These are phyloP conservation scores for Caenorhabditis auriculariae DNA, from an alignment of 2,888 invertebrate genomes.

Conservation along the genomic window DNA sequence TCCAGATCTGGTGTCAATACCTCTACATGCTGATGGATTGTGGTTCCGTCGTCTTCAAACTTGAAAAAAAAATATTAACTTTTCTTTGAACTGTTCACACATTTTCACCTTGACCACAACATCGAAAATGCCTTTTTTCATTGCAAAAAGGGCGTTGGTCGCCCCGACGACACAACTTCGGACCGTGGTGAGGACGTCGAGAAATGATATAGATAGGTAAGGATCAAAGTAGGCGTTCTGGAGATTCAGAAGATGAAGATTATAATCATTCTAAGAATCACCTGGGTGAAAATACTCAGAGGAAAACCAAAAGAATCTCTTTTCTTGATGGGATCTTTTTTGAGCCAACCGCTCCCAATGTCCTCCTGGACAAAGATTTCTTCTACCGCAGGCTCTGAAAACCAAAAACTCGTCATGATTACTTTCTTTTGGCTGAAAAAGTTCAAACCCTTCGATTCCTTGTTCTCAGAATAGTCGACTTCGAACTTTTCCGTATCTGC, in stretches of 20 bases:
- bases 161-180: slow-evolving; percentile 72
- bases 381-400: slow-evolving; percentile 1
- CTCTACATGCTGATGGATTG: slow-evolving; percentile 75
- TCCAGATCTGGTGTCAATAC: slow-evolving; percentile 75
- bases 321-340: slow-evolving; percentile 39
- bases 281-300: slow-evolving; percentile 80
- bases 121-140: slow-evolving; percentile 87
- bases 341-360: slow-evolving; percentile 4
- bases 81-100: not conserved
- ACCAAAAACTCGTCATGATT: no score
- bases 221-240: slow-evolving; percentile 90
- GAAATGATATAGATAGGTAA: slow-evolving; percentile 88
- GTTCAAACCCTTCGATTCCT: slow-evolving; percentile 1
- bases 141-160: slow-evolving; percentile 96
- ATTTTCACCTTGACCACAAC: slow-evolving; percentile 78
- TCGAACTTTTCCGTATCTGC: not conserved
- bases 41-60: slow-evolving; percentile 76
- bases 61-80: no score
- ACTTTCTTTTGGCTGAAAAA: no score
- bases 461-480: not conserved
- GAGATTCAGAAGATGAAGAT: slow-evolving; percentile 2
- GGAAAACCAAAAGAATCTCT: slow-evolving; percentile 82
- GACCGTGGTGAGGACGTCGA: slow-evolving; percentile 77
- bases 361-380: slow-evolving; percentile 23
- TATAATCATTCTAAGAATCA: slow-evolving; percentile 5